Evolutionary conservation across 2,888 invertebrate species (phyloP).

Genomic region (Busseola fusca): DNA sequence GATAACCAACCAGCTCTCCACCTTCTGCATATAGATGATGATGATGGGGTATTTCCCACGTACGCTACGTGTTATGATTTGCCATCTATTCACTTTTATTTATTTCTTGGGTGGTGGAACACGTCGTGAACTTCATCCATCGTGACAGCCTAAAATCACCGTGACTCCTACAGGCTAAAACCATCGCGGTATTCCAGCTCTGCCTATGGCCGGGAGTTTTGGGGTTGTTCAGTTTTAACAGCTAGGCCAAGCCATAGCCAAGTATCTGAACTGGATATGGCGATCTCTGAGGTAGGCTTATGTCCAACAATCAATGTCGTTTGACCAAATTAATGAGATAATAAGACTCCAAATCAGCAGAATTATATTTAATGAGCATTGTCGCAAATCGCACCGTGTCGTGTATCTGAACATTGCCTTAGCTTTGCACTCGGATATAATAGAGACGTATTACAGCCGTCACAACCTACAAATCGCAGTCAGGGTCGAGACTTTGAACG

Average conservation of each 20-base stretch:
- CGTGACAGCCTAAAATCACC: too few species aligned
- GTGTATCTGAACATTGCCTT: slow-evolving; percentile 12
- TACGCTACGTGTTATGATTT: background rate
- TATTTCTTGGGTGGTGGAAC: too few species aligned
- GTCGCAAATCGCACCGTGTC: background rate
- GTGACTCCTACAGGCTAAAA: too few species aligned
- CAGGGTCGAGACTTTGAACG: slow-evolving; percentile 34
- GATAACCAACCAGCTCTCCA: too few species aligned
- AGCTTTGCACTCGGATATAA: slow-evolving; percentile 17
- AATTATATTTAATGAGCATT: background rate
- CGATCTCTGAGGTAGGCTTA: background rate
- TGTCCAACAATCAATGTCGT: background rate
- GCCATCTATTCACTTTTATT: too few species aligned
- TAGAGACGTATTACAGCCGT: slow-evolving; percentile 25
- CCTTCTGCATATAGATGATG: background rate
- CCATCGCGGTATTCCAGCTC: too few species aligned
- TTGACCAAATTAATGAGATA: background rate
- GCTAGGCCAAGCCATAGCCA: background rate
- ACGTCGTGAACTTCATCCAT: too few species aligned
- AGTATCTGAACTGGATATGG: background rate
- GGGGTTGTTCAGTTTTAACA: background rate
- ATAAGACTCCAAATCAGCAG: background rate
- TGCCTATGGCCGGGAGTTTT: too few species aligned
- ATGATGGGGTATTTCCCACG: background rate
- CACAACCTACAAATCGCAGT: slow-evolving; percentile 23